Evolutionary conservation across 2,888 invertebrate species (phyloP).

Genomic region (Tuta absoluta): DNA sequence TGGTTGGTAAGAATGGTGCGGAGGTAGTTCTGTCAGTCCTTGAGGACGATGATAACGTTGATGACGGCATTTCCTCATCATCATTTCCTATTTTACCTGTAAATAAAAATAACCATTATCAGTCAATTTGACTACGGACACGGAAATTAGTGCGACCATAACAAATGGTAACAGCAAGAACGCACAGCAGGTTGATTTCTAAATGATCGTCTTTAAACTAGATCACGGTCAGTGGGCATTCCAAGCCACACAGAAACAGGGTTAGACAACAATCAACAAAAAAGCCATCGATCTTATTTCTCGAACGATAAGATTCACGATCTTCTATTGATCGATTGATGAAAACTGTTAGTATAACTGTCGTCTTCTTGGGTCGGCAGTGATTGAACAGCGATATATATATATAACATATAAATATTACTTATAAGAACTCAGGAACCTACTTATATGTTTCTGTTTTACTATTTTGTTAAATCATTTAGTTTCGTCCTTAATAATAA

Average conservation of each 20-base stretch:
- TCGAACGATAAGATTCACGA: conserved; percentile 31
- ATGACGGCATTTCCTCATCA: conserved; percentile 53
- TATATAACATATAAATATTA: too few relatives aligned
- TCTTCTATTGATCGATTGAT: conserved; percentile 30
- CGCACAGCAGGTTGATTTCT: conserved; percentile 8
- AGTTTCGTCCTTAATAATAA: background rate
- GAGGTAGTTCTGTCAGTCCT: conserved; percentile 22
- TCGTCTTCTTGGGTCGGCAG: conserved; percentile 41
- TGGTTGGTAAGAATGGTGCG: conserved; percentile 35
- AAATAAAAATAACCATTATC: conserved; percentile 37
- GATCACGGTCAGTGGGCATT: conserved; percentile 57
- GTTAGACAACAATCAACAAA: conserved; percentile 26
- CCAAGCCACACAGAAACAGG: conserved; percentile 33
- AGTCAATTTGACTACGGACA: background rate
- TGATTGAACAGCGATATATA: conserved; percentile 42
- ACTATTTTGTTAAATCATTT: too few relatives aligned
- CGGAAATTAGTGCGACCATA: background rate
- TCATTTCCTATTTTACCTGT: conserved; percentile 67
- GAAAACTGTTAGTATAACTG: conserved; percentile 54
- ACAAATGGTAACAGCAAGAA: conserved; percentile 3
- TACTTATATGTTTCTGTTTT: too few relatives aligned
- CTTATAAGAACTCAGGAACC: too few relatives aligned
- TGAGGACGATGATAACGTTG: conserved; percentile 21
- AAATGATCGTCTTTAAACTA: conserved; percentile 31
- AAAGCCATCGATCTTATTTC: conserved; percentile 38